These are phyloP conservation scores for Clupea harengus DNA, from an alignment of 2,113 vertebrate species.

Conservation along the genomic window DNA sequence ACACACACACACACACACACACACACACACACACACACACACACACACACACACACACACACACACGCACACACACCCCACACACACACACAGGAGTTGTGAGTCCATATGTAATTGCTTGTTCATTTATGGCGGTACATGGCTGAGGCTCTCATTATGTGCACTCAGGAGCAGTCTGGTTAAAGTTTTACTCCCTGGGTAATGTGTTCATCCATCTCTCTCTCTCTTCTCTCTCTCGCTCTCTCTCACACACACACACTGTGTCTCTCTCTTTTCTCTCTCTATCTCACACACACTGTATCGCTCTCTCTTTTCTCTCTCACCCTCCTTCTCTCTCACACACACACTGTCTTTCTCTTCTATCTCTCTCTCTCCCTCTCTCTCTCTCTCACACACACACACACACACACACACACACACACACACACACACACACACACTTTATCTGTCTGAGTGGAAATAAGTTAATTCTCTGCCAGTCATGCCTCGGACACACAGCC, in stretches of 20 bases:
- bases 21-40: neutral
- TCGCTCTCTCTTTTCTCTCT: slow-evolving; percentile 20
- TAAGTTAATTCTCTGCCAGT: neutral
- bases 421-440: slow-evolving; percentile 39
- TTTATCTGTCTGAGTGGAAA: slow-evolving; percentile 26
- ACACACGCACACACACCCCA: neutral
- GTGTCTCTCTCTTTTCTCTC: neutral
- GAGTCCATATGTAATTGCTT: slow-evolving; percentile 10
- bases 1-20: neutral
- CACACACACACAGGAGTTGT: slow-evolving; percentile 11
- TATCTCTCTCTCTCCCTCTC: neutral
- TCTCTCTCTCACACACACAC: neutral
- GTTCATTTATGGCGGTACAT: slow-evolving; percentile 29
- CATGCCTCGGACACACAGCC: slow-evolving; percentile 14
- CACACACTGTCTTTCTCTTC: neutral
- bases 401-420: slow-evolving; percentile 41
- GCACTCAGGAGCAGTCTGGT: slow-evolving; percentile 50
- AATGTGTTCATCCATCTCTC: slow-evolving; percentile 67
- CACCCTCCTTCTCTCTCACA: slow-evolving; percentile 20
- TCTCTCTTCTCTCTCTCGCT: slow-evolving; percentile 34
- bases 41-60: neutral
- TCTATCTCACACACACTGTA: neutral
- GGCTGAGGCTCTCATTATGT: slow-evolving; percentile 33
- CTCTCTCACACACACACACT: neutral
- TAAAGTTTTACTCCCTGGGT: slow-evolving; percentile 69